Evolutionary conservation across 2,888 invertebrate species (phyloP).

Genomic region (Phanerotoma sp.): DNA sequence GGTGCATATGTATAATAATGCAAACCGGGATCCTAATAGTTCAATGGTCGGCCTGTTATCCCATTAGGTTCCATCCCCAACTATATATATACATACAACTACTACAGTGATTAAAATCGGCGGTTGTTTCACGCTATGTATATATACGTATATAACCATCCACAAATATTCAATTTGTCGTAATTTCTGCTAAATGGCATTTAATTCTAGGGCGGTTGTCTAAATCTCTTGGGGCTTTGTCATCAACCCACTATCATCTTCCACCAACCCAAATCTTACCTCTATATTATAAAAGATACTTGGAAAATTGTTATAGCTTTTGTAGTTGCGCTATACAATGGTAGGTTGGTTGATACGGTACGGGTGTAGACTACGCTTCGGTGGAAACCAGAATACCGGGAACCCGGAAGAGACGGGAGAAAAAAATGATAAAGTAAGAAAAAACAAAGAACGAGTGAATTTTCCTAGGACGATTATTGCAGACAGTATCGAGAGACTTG

Average conservation of each 20-base stretch:
- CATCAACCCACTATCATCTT: slow-evolving; percentile 8
- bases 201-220: neutral
- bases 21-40: neutral
- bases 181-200: neutral
- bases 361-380: too few species aligned
- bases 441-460: slow-evolving; percentile 8
- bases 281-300: neutral
- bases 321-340: neutral
- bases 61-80: slow-evolving; percentile 15
- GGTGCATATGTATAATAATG: neutral
- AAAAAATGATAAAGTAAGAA: slow-evolving; percentile 1
- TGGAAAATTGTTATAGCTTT: too few species aligned
- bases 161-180: neutral
- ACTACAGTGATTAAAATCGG: slow-evolving; percentile 9
- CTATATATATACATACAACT: too few species aligned
- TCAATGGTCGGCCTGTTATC: slow-evolving; percentile 12
- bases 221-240: neutral
- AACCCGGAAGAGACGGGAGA: neutral
- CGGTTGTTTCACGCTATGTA: neutral
- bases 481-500: slow-evolving; percentile 9
- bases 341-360: too few species aligned
- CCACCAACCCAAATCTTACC: too few species aligned
- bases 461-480: slow-evolving; percentile 15
- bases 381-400: neutral
- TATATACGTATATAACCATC: neutral